Conservation (phyloP, 2,888 invertebrate species). For the Orchesellides sinensis region DNA sequence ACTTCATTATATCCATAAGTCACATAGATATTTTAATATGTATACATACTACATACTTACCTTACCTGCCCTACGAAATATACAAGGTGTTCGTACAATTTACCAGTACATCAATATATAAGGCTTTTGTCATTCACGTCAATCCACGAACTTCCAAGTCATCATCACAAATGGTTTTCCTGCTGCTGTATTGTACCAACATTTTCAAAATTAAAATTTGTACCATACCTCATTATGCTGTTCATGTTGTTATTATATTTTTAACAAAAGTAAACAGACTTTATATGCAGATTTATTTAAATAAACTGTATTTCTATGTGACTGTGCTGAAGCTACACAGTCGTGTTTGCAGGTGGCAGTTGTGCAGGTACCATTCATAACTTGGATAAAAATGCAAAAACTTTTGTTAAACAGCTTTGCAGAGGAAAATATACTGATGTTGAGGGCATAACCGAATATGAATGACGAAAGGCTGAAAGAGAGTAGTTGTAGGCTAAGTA, state of each 20-base stretch:
- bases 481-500: too few relatives aligned
- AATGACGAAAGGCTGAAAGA: neutral
- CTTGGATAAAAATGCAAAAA: neutral
- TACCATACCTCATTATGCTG: neutral
- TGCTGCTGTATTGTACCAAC: neutral
- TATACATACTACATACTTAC: too few relatives aligned
- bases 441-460: neutral
- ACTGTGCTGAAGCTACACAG: too few relatives aligned
- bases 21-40: too few relatives aligned
- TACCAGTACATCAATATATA: slow-evolving; percentile 8
- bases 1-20: too few relatives aligned
- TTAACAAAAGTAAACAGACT: too few relatives aligned
- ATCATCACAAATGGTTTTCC: neutral
- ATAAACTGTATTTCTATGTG: too few relatives aligned
- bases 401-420: neutral
- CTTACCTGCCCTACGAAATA: too few relatives aligned
- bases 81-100: slow-evolving; percentile 25
- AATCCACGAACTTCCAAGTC: neutral
- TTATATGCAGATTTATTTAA: too few relatives aligned
- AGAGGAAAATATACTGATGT: neutral
- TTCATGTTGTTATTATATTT: too few relatives aligned
- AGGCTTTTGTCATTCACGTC: slow-evolving; percentile 26
- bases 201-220: slow-evolving; percentile 15
- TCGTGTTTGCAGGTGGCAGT: too few relatives aligned
- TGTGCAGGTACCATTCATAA: neutral